These are phyloP conservation scores for Phyllostomus discolor DNA, from an alignment of 2,113 vertebrate species.

Conservation along the genomic window DNA sequence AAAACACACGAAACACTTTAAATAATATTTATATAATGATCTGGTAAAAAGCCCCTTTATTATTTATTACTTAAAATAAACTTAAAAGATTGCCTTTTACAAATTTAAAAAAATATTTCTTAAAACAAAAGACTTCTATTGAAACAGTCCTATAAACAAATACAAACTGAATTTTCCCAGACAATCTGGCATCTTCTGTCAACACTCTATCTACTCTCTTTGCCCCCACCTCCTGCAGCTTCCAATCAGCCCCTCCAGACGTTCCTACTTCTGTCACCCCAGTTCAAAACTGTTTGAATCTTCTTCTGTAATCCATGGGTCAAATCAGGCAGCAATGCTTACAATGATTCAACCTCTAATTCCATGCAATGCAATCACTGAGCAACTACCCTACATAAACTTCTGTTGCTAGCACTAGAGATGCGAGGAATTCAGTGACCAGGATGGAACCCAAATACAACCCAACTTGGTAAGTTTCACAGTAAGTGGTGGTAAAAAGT, in stretches of 20 bases:
- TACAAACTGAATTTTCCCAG: not conserved
- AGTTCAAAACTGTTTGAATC: not conserved
- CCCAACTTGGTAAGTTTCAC: not conserved
- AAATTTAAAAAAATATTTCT: not conserved
- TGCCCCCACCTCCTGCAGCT: not conserved
- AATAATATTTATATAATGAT: not conserved
- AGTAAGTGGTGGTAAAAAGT: not conserved
- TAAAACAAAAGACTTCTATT: not conserved
- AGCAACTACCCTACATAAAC: not conserved
- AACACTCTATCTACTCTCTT: not conserved
- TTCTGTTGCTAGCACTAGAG: not conserved
- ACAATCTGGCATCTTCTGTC: not conserved
- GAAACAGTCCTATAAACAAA: conserved; percentile 1
- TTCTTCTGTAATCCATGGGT: not conserved
- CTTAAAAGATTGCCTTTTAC: conserved; percentile 4
- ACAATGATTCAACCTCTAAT: not conserved
- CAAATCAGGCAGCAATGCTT: not conserved
- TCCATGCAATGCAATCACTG: not conserved
- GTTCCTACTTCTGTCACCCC: not conserved
- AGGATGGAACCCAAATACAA: not conserved
- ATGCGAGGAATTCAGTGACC: not conserved
- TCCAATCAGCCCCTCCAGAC: not conserved
- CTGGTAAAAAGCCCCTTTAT: not conserved
- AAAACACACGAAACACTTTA: conserved; percentile 34
- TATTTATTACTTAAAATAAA: conserved; percentile 2